phyloP scores from a whole-genome alignment of 2,113 vertebrate species.

The Laticauda colubrina region DNA sequence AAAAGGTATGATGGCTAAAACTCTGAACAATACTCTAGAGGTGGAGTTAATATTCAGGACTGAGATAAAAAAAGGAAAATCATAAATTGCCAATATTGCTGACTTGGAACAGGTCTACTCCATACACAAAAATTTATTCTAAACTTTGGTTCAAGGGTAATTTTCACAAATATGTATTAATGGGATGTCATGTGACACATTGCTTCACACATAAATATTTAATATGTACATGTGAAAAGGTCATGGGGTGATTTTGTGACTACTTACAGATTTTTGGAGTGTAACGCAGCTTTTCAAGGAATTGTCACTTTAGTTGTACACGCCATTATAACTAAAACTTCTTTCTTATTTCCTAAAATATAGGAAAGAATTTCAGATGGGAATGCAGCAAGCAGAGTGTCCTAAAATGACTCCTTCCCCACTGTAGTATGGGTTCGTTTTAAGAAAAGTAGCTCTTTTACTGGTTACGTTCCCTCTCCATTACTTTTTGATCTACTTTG shows the following conservation, averaged over 20 bases:
- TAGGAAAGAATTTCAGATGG: constrained; percentile 24
- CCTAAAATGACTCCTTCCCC: constrained; percentile 26
- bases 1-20: not conserved
- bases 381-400: constrained; percentile 23
- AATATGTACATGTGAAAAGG: constrained; percentile 7
- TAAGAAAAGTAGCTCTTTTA: not conserved
- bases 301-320: not conserved
- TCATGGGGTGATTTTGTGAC: not conserved
- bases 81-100: not conserved
- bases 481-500: not conserved
- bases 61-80: not conserved
- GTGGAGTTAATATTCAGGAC: not conserved
- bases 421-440: not conserved
- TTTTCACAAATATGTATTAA: not conserved
- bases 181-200: not conserved
- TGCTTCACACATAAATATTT: not conserved
- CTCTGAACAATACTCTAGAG: not conserved
- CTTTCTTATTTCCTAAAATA: constrained; percentile 23
- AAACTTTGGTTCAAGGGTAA: not conserved
- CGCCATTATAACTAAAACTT: constrained; percentile 23
- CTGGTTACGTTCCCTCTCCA: not conserved
- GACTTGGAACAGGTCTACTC: not conserved
- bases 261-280: constrained; percentile 17
- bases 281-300: constrained; percentile 21
- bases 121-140: not conserved